Evolutionary conservation across 2,113 vertebrate species (phyloP), one percentile per base, ranked within the genome.

Genomic region (Orycteropus afer): DNA sequence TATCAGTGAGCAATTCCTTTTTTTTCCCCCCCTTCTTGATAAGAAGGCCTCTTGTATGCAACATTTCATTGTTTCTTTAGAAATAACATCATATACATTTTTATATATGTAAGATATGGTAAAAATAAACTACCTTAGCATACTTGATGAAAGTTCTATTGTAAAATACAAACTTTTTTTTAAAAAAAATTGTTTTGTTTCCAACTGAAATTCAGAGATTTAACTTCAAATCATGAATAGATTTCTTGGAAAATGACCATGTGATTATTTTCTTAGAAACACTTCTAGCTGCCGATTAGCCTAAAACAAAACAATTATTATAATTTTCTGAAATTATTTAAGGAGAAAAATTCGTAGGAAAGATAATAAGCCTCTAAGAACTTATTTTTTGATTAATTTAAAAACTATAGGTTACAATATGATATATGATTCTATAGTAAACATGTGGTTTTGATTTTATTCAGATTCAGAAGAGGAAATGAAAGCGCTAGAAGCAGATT

Each of bases 391-490:
- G 49, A 67, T 95, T 69, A 67, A 74, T 80, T 45, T 96, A 69
- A 97, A 96, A 86, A 90, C 34, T 95, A 2, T 49, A 80, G 34
- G 23, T 81, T 96, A 65, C 74, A 92, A 82, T 95, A 47, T 95
- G 80, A 97, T 97, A 91, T 96, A 89, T 94, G 89, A 95, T 96
- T 82, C 94, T 96, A 97, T 90, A 96, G 89, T 97, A 97, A 98
- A 77, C 97, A 97, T 93, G 47, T 98, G 97, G 93, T 98, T 98
- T 96, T 98, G 71, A 91, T 98, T 98, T 98, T 97, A 96, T 59
- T 86, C 98, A 99, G 99, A 99, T 95, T 98, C 99, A 63, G 99
- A 99, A 96, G 99, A 99, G 97, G 99, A 99, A 94, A 99, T 99
- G 98, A 99, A 99, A 97, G 98, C 98, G 0, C 96, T 99, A 89